Percentiles rank a stretch among this genome's conserved stretches.
phyloP scores from a whole-genome alignment of 1,140 invertebrate genomes.

The Heliconius nattereri region DNA sequence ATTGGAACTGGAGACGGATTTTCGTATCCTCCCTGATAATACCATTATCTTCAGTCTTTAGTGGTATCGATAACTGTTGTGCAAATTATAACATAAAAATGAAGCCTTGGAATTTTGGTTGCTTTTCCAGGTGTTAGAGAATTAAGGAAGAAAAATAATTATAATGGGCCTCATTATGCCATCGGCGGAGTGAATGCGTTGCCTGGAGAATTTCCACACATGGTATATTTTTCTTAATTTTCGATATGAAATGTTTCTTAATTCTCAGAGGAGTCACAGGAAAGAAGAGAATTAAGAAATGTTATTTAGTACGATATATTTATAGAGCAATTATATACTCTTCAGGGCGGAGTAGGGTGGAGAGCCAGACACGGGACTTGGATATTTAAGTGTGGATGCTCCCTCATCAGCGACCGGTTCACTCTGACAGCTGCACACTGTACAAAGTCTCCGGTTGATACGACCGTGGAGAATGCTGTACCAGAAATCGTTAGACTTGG shows the following conservation, averaged over 20 bases:
- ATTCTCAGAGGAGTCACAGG: no score
- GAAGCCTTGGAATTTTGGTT: background rate
- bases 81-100: no score
- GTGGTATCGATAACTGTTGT: no score
- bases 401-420: conserved; percentile 55
- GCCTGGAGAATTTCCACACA: conserved; percentile 42
- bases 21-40: no score
- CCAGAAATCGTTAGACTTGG: conserved; percentile 59
- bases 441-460: conserved; percentile 37
- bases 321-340: background rate
- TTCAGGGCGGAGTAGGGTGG: conserved; percentile 54
- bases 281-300: no score
- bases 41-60: no score
- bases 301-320: no score
- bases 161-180: background rate
- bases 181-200: conserved; percentile 36
- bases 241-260: background rate
- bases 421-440: conserved; percentile 60
- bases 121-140: background rate
- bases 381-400: conserved; percentile 57
- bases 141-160: background rate
- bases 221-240: conserved; percentile 18
- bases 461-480: conserved; percentile 36
- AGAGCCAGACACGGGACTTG: conserved; percentile 40
- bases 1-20: no score